Conservation (phyloP, 1,140 invertebrate species). For the Vanessa atalanta region DNA sequence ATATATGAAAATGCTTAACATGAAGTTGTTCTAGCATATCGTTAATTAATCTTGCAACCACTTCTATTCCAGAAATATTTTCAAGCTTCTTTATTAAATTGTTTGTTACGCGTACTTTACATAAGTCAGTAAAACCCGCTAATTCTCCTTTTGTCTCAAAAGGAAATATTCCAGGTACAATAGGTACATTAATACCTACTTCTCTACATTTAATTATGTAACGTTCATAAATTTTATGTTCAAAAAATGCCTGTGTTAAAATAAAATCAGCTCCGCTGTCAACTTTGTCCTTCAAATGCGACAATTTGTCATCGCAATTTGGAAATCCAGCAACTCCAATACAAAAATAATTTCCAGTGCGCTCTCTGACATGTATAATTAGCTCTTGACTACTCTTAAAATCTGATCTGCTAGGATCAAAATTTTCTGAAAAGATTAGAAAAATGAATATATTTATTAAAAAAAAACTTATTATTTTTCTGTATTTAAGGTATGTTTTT, state of each 20-base stretch:
- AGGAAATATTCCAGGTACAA: slow-evolving; percentile 68
- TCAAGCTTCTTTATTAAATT: slow-evolving; percentile 43
- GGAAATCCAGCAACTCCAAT: slow-evolving; percentile 67
- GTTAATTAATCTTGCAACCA: slow-evolving; percentile 48
- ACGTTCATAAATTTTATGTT: slow-evolving; percentile 46
- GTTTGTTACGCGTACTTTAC: slow-evolving; percentile 55
- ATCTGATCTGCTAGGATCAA: slow-evolving; percentile 52
- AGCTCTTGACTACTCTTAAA: slow-evolving; percentile 59
- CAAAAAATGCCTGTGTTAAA: slow-evolving; percentile 74
- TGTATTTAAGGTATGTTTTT: neutral
- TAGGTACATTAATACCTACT: slow-evolving; percentile 54
- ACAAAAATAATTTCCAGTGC: slow-evolving; percentile 65
- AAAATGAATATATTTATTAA: neutral
- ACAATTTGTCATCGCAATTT: slow-evolving; percentile 53
- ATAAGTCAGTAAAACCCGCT: slow-evolving; percentile 53
- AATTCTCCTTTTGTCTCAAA: slow-evolving; percentile 60
- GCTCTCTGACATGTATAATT: slow-evolving; percentile 58
- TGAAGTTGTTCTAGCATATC: slow-evolving; percentile 36
- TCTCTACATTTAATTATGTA: slow-evolving; percentile 59
- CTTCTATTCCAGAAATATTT: slow-evolving; percentile 43
- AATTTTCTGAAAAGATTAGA: slow-evolving; percentile 58
- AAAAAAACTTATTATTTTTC: neutral
- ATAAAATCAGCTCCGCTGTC: slow-evolving; percentile 70
- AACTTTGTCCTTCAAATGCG: slow-evolving; percentile 63
- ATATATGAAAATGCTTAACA: slow-evolving; percentile 63